phyloP scores from a whole-genome alignment of 2,113 vertebrate genomes.

The Ptyas mucosa region DNA sequence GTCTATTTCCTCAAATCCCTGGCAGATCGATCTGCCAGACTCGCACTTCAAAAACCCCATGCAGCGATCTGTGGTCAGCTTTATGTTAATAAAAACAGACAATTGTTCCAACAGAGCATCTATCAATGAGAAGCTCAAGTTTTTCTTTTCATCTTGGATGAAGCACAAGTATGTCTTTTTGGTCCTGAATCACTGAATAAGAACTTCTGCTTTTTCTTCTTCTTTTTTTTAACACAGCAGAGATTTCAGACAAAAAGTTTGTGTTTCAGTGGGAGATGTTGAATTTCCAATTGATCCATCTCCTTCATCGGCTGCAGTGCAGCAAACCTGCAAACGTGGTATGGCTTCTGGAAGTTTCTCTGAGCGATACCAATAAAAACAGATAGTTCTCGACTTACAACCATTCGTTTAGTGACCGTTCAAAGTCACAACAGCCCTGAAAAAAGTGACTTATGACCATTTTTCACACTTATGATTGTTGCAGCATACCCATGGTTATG shows the following conservation, averaged over 20 bases:
- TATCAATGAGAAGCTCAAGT: not conserved
- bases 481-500: not conserved
- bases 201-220: not conserved
- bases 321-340: not conserved
- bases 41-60: not conserved
- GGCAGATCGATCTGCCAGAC: not conserved
- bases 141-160: not conserved
- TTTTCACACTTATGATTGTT: not conserved
- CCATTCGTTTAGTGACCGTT: not conserved
- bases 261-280: not conserved
- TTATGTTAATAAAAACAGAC: not conserved
- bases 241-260: not conserved
- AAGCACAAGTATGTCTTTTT: not conserved
- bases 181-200: not conserved
- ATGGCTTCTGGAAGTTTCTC: not conserved
- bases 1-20: not conserved
- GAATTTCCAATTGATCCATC: not conserved
- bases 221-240: not conserved
- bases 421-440: not conserved
- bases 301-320: not conserved
- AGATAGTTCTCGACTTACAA: not conserved
- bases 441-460: no score
- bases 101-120: not conserved
- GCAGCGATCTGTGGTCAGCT: not conserved
- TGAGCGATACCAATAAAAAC: not conserved